Conservation (phyloP, 92 coral and sea anemone species). For the Galaxea fascicularis region DNA sequence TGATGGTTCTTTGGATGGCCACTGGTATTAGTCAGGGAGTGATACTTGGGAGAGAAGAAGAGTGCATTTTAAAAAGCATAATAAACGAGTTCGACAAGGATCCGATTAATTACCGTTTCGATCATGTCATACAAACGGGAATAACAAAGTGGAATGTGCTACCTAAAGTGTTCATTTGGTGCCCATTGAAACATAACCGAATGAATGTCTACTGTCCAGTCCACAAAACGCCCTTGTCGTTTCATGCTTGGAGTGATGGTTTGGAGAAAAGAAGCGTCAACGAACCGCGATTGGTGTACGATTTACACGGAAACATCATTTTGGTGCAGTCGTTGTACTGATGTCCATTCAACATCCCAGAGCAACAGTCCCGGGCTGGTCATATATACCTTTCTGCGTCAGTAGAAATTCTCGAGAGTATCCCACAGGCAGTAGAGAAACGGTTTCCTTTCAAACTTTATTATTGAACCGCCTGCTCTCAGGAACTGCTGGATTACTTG, state of each 20-base stretch:
- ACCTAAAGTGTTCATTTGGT: constrained; percentile 69
- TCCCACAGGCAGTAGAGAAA: constrained; percentile 6
- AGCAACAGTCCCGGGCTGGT: constrained; percentile 14
- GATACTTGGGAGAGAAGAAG: constrained; percentile 39
- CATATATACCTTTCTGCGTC: constrained; percentile 71
- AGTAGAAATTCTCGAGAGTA: constrained; percentile 46
- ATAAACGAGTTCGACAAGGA: constrained; percentile 39
- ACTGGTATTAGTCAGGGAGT: constrained; percentile 17
- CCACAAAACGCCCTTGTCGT: constrained; percentile 46
- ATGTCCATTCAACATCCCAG: constrained; percentile 43
- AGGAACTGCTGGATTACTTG: constrained; percentile 45
- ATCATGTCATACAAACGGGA: constrained; percentile 34
- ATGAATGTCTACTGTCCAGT: constrained; percentile 53
- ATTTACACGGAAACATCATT: constrained; percentile 57
- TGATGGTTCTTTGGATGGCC: not conserved
- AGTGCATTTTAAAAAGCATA: constrained; percentile 1
- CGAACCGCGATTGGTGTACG: constrained; percentile 72
- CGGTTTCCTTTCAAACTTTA: constrained; percentile 49
- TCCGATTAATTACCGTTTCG: constrained; percentile 52
- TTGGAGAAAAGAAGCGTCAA: constrained; percentile 36
- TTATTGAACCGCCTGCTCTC: constrained; percentile 49
- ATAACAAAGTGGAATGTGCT: constrained; percentile 15
- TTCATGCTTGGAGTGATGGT: constrained; percentile 51
- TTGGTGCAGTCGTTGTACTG: constrained; percentile 67
- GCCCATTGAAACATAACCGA: constrained; percentile 63